Conservation (phyloP, 2,113 vertebrate species). For the Zosterops hypoxanthus region DNA sequence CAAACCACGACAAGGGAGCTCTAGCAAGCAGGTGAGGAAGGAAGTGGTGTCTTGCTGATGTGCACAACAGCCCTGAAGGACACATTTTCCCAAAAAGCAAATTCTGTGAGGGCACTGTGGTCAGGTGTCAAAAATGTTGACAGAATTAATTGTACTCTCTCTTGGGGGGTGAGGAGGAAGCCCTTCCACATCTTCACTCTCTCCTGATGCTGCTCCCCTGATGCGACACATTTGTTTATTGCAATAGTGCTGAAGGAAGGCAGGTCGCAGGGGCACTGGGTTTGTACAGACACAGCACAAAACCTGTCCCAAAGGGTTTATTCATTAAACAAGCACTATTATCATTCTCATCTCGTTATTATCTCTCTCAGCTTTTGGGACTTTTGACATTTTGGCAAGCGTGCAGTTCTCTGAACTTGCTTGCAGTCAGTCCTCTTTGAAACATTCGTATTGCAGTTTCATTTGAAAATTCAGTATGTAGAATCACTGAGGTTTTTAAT, state of each 20-base stretch:
- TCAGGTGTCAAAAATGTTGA: background rate
- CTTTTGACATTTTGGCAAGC: background rate
- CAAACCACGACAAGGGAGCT: too few species aligned
- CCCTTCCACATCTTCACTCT: background rate
- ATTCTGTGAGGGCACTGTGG: background rate
- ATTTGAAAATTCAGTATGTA: background rate
- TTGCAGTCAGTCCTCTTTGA: background rate
- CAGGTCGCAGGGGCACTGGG: background rate
- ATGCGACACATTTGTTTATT: background rate
- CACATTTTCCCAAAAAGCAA: background rate
- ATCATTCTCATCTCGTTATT: background rate
- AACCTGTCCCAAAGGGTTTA: background rate
- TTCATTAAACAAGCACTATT: background rate
- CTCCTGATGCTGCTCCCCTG: background rate
- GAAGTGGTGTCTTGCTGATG: background rate
- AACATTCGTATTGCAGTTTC: background rate
- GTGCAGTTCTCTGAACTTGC: background rate
- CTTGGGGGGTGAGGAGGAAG: accelerated
- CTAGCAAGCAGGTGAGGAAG: background rate
- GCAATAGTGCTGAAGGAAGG: background rate
- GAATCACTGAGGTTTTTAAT: background rate
- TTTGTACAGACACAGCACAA: background rate
- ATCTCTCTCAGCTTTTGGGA: background rate
- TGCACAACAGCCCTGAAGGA: background rate
- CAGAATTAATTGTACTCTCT: background rate